Evolutionary conservation across 2,113 vertebrate genomes (phyloP), one percentile per base, ranked within the genome.

Genomic region (Myotis lucifugus): DNA sequence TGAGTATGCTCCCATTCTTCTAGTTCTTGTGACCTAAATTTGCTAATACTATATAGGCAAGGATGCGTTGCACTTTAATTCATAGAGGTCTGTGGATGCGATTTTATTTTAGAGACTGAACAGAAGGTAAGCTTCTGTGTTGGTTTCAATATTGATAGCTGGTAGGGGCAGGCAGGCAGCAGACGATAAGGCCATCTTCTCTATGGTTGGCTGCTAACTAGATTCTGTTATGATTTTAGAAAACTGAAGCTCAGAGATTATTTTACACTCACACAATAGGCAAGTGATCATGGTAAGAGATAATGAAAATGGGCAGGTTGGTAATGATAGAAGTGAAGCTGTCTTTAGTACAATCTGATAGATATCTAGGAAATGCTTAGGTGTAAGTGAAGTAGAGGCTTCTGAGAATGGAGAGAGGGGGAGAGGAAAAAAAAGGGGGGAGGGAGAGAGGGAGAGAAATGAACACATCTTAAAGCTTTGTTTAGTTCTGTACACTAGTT

Each of bases 41-140:
- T 88, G 88, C 29, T 78, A 70, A 70, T 72, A 52, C 12, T 6
- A 5, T 42, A 8, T 10, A 70, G 29, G 6, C 10, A 88, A 42
- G 66, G 37, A 59, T 19, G 29, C 61, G 27, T 59, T 76, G 4
- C 27, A 34, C 21, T 94, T 91, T 48, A 64, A 64, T 85, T 94
- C 56, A 2, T 94, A 42, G 76, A 89, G 12, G 21, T 84, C 19
- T 73, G 18, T 48, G 40, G 61, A 13, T 59, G 40, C 34, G 82
- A 19, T 73, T 82, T 93, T 66, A 72, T 84, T 95, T 95, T 72
- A 70, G 82, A 90, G 73, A 74, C 27, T 42, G 69, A 88, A 66
- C 77, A 54, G 37, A 25, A 78, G 56, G 37, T 50, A 50, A 82
- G 32, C 1, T 29, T 50, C 72, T 72, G 9, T 79, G 25, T 83